A percentile compares a stretch with the other conserved stretches of the same genome.
Conservation (phyloP, 2,797 vertebrate species). For the Crocodylus rhombifer region DNA sequence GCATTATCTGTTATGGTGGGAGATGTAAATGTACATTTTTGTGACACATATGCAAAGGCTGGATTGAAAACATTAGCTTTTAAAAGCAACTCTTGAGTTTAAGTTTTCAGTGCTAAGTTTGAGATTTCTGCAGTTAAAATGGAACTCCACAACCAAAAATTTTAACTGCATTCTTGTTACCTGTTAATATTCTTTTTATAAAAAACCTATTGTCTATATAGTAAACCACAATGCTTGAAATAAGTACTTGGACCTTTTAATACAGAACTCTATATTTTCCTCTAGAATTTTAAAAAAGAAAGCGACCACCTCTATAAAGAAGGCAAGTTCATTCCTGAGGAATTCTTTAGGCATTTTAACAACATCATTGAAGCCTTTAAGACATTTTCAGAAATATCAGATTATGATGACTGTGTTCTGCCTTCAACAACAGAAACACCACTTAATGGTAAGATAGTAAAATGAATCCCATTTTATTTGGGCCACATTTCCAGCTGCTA, state of each 20-base stretch:
- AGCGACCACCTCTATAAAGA: constrained; percentile 75
- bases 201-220: neutral
- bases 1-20: neutral
- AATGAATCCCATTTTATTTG: neutral
- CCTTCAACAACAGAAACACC: constrained; percentile 79
- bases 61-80: constrained; percentile 46
- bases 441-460: constrained; percentile 76
- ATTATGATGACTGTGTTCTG: constrained; percentile 78
- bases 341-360: constrained; percentile 84
- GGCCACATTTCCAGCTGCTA: neutral
- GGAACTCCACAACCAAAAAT: constrained; percentile 24
- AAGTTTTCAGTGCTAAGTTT: neutral
- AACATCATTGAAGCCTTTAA: constrained; percentile 83
- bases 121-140: neutral
- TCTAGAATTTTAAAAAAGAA: constrained; percentile 79
- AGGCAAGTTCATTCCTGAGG: constrained; percentile 77
- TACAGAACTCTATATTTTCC: constrained; percentile 25
- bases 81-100: constrained; percentile 39
- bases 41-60: neutral
- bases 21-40: neutral
- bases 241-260: constrained; percentile 20
- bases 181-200: neutral
- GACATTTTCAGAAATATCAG: constrained; percentile 75
- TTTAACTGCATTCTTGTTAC: neutral
- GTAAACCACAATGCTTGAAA: neutral